Conservation (phyloP, 2,888 invertebrate genomes). For the Drosophila suboccidentalis region DNA sequence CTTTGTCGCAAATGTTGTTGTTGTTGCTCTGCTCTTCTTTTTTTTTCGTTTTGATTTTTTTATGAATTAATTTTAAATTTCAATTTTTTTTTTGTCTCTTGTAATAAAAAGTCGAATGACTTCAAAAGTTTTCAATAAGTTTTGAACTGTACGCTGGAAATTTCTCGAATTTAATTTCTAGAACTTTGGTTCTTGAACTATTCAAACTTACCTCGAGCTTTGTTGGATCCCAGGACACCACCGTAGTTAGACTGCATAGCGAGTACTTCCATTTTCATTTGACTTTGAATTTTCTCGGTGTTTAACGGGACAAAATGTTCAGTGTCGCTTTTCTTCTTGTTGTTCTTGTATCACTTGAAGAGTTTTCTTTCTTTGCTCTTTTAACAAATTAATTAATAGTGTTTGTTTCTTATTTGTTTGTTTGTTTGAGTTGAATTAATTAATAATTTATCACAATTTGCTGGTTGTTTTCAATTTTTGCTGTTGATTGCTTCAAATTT, state of each 20-base stretch:
- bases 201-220: constrained; percentile 75
- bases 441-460: constrained; percentile 18
- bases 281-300: constrained; percentile 45
- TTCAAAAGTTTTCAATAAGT: not conserved
- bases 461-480: constrained; percentile 31
- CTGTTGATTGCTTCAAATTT: constrained; percentile 70
- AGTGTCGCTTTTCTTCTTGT: constrained; percentile 24
- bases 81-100: constrained; percentile 15
- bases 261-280: constrained; percentile 79
- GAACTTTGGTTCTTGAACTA: not conserved
- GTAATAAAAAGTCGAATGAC: constrained; percentile 12
- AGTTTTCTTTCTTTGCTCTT: constrained; percentile 25
- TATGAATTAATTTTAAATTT: constrained; percentile 19
- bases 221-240: constrained; percentile 75
- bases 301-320: constrained; percentile 37
- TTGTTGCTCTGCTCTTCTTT: constrained; percentile 11
- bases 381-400: constrained; percentile 57
- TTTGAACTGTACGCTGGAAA: not conserved
- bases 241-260: constrained; percentile 74
- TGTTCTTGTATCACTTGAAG: constrained; percentile 65
- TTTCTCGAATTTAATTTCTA: constrained; percentile 12
- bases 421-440: constrained; percentile 26
- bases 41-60: constrained; percentile 22
- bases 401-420: constrained; percentile 38
- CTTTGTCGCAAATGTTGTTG: constrained; percentile 48